phyloP scores from a whole-genome alignment of 1,140 invertebrate species.

The Lamellibrachia luymesi region DNA sequence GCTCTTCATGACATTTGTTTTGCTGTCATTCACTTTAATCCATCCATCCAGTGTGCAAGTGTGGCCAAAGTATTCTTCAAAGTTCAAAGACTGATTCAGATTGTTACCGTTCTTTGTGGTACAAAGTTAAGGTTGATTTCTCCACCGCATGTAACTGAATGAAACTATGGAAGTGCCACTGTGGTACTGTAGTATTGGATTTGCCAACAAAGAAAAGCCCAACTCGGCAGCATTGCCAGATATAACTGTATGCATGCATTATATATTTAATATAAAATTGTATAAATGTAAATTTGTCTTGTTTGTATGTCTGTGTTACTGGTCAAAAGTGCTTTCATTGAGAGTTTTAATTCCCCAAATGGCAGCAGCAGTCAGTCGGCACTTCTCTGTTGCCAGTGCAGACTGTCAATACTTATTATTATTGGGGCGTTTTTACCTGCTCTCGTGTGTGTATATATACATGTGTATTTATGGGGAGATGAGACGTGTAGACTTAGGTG shows the following conservation, averaged over 20 bases:
- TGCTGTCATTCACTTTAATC: neutral
- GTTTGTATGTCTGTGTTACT: neutral
- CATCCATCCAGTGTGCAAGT: neutral
- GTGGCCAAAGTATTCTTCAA: neutral
- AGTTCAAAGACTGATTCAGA: neutral
- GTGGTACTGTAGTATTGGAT: neutral
- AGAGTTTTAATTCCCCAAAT: neutral
- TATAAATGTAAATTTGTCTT: constrained; percentile 2
- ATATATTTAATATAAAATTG: constrained; percentile 6
- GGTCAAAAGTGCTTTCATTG: constrained; percentile 4
- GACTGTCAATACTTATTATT: neutral
- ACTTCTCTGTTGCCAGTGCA: neutral
- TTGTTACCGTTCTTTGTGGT: neutral
- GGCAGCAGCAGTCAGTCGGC: neutral
- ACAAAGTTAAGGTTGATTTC: neutral
- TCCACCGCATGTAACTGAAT: neutral
- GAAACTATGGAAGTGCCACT: neutral
- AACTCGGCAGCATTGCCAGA: neutral
- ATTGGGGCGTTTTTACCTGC: neutral
- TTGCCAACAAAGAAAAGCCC: neutral
- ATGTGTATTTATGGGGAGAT: neutral
- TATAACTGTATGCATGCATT: neutral
- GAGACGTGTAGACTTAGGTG: neutral
- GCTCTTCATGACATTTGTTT: neutral
- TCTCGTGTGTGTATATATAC: neutral